These are phyloP conservation scores for Metridium senile DNA, from an alignment of 92 coral and sea anemone species.

Conservation along the genomic window DNA sequence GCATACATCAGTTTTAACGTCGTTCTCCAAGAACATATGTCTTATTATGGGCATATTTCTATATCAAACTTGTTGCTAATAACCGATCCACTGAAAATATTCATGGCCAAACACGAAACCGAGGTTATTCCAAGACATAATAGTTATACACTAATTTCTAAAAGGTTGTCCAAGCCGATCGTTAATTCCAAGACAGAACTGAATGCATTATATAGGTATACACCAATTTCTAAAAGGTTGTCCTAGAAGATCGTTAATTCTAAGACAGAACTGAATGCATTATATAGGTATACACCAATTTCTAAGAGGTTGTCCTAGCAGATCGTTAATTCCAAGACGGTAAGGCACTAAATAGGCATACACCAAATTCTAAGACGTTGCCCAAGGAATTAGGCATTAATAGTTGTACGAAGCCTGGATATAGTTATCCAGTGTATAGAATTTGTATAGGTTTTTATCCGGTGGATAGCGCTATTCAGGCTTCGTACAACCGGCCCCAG, in stretches of 20 bases:
- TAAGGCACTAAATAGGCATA: background rate
- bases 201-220: background rate
- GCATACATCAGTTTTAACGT: background rate
- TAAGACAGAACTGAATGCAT: background rate
- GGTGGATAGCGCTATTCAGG: too few species aligned
- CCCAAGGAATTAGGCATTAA: too few species aligned
- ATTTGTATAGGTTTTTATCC: too few species aligned
- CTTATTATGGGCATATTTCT: background rate
- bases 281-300: background rate
- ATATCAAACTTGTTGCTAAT: background rate
- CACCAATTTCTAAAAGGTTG: background rate
- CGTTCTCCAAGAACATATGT: background rate
- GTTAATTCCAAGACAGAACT: background rate
- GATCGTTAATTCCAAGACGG: background rate
- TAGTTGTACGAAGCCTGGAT: too few species aligned
- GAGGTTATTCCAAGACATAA: background rate
- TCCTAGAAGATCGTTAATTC: background rate
- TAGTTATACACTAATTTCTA: background rate
- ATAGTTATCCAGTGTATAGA: too few species aligned
- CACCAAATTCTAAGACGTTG: background rate
- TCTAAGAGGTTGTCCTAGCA: background rate
- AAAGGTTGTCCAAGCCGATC: background rate
- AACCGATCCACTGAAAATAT: too few species aligned
- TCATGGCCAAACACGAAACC: too few species aligned
- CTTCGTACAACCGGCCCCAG: too few species aligned